phyloP scores from a whole-genome alignment of 2,888 invertebrate genomes.

The Lasioglossum leucozonium region DNA sequence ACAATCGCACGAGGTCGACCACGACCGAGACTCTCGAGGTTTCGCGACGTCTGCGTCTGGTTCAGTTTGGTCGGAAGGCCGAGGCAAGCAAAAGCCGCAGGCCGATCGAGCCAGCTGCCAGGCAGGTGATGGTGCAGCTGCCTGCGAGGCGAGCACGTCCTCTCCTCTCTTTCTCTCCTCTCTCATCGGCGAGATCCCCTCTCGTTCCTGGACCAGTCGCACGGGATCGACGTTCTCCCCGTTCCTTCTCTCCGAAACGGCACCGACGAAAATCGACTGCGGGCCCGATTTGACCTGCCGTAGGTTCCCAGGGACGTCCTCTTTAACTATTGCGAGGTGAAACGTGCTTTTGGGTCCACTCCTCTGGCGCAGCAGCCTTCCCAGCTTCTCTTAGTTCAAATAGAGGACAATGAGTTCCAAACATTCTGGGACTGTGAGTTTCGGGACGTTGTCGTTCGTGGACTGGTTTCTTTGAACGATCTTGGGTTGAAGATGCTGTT shows the following conservation, averaged over 20 bases:
- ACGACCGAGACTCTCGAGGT: neutral
- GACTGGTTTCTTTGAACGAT: neutral
- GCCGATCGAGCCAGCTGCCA: constrained; percentile 56
- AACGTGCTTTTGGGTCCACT: neutral
- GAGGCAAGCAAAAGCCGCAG: constrained; percentile 10
- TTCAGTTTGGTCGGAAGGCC: constrained; percentile 26
- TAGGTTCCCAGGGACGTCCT: neutral
- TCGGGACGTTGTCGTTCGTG: neutral
- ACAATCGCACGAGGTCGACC: constrained; percentile 5
- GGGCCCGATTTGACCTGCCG: neutral
- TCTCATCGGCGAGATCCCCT: constrained; percentile 59
- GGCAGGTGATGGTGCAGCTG: constrained; percentile 64
- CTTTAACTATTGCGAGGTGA: neutral
- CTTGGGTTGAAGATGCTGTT: neutral
- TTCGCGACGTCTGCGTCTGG: constrained; percentile 37
- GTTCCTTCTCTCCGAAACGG: constrained; percentile 25
- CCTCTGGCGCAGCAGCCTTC: neutral
- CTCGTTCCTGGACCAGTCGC: constrained; percentile 53
- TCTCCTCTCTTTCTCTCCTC: constrained; percentile 30
- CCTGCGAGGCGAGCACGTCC: constrained; percentile 48
- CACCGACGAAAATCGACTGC: constrained; percentile 21
- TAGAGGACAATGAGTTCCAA: neutral
- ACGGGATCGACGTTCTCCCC: constrained; percentile 44
- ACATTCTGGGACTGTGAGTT: neutral
- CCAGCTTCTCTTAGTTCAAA: neutral